phyloP scores from a whole-genome alignment of 2,888 invertebrate species.

The Chrysopilus asiliformis region DNA sequence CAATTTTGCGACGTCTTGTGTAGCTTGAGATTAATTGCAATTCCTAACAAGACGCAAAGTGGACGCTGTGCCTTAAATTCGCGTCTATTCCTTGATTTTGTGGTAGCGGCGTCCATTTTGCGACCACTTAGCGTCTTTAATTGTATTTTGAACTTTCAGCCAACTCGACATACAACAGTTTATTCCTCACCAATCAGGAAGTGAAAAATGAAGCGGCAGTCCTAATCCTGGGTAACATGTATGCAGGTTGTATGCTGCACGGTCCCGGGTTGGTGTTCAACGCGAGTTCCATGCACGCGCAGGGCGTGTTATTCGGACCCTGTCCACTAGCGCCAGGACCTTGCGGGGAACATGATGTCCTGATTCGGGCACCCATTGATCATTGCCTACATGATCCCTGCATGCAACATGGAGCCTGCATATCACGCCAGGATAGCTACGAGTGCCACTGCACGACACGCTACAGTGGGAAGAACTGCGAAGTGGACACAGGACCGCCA shows the following conservation, averaged over 20 bases:
- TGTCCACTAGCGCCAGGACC: constrained; percentile 62
- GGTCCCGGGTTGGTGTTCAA: constrained; percentile 77
- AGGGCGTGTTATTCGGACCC: constrained; percentile 57
- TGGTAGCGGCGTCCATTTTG: too few species aligned
- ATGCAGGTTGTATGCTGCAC: constrained; percentile 72
- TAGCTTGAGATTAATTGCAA: too few species aligned
- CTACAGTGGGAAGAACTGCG: constrained; percentile 78
- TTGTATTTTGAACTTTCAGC: constrained; percentile 34
- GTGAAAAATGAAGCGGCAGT: constrained; percentile 58
- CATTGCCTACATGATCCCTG: constrained; percentile 69
- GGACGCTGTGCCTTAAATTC: too few species aligned
- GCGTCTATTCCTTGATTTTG: too few species aligned
- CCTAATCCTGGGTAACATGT: constrained; percentile 64
- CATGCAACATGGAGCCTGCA: constrained; percentile 69
- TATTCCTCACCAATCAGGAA: constrained; percentile 57
- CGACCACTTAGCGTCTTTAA: too few species aligned
- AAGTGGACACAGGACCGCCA: constrained; percentile 64
- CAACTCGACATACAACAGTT: constrained; percentile 64
- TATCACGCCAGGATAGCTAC: constrained; percentile 62
- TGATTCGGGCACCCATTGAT: constrained; percentile 46
- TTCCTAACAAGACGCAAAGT: not conserved
- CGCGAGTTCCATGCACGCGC: constrained; percentile 44
- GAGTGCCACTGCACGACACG: constrained; percentile 74
- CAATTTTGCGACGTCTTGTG: too few species aligned
- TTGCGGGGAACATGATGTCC: constrained; percentile 44